These are phyloP conservation scores for Drosophila suzukii DNA, from an alignment of 1,140 invertebrate species.

Conservation along the genomic window DNA sequence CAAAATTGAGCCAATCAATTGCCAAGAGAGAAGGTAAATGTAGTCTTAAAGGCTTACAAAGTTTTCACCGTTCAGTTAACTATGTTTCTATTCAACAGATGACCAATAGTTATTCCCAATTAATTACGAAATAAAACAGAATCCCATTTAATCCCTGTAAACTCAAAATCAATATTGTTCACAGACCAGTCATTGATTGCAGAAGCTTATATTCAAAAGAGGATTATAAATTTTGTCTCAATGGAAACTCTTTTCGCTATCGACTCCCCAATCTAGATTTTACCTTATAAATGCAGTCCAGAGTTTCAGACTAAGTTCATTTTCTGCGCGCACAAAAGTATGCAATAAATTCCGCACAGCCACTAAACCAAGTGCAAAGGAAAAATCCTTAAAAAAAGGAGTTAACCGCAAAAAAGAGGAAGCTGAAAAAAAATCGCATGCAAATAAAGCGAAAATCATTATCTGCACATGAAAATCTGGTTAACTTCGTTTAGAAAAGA, in stretches of 20 bases:
- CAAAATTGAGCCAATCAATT: slow-evolving; percentile 36
- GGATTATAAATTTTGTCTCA: slow-evolving; percentile 27
- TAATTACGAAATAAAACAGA: too few relatives aligned
- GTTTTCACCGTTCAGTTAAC: not conserved
- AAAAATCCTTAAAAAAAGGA: slow-evolving; percentile 30
- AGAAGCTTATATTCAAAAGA: slow-evolving; percentile 18
- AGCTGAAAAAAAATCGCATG: slow-evolving; percentile 39
- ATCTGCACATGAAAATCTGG: slow-evolving; percentile 75
- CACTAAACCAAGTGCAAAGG: slow-evolving; percentile 36
- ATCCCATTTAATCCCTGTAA: not conserved
- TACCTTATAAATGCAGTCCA: slow-evolving; percentile 2
- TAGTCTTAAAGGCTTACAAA: slow-evolving; percentile 6
- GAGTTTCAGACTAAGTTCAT: slow-evolving; percentile 37
- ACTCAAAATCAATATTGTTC: not conserved
- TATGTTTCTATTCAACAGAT: not conserved
- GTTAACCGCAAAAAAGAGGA: slow-evolving; percentile 20
- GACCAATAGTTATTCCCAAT: too few relatives aligned
- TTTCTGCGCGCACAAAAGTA: slow-evolving; percentile 43
- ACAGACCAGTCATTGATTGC: not conserved
- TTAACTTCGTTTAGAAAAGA: slow-evolving; percentile 68
- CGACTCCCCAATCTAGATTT: slow-evolving; percentile 6
- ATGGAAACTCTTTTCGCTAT: not conserved
- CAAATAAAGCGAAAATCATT: slow-evolving; percentile 80
- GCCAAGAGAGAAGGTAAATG: not conserved
- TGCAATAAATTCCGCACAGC: slow-evolving; percentile 55